Evolutionary conservation across 1,140 invertebrate genomes (phyloP), one percentile per base, ranked within the genome.

Genomic region (Drosophila setifemur): DNA sequence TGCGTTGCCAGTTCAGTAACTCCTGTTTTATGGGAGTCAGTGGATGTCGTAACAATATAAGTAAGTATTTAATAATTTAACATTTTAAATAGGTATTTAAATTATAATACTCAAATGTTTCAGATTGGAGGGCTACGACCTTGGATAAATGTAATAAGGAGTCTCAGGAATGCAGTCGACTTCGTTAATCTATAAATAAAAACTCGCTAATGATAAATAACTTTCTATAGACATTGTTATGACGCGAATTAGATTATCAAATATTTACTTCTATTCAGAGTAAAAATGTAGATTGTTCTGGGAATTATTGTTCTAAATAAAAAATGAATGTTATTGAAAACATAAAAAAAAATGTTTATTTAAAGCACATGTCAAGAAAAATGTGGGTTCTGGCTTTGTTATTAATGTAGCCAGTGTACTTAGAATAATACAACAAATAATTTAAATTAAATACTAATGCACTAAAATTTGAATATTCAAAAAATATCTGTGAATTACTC

Each of bases 1-100:
- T 72, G 19, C 35, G 16, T 5, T 72, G 67, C 4, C 6, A 48
- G 2, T 72, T 72, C 4, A 1, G 45, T 19, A 72, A 72, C 8
- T 6, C 26, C 8, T 72, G 69, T 4, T 0, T 0, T 3, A 42
- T 63, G 55, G 33, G 33, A 2, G 12, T 28, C 4, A 72, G 28
- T 4, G 21, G 16, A 7, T 76, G 73, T 18, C 23, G 0, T 0
- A 11, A 43, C 2, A 9, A 18, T 1, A 35, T 76, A 11, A 57
- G 73, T 76, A 31, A 48, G 73, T 57, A 6, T 3, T 4, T 1
- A 25, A 5, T 9, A 3, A 7, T 18, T 4, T 18, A 12, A 2
- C 6, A 3, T n/a, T 7, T 8, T 4, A 3, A 3, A 11, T 3
- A 7, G 0, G 23, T 2, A 18, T 18, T 1, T 9, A 23, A 18